These are phyloP conservation scores for Teleopsis dalmanni DNA, from an alignment of 1,140 invertebrate species.

Conservation along the genomic window DNA sequence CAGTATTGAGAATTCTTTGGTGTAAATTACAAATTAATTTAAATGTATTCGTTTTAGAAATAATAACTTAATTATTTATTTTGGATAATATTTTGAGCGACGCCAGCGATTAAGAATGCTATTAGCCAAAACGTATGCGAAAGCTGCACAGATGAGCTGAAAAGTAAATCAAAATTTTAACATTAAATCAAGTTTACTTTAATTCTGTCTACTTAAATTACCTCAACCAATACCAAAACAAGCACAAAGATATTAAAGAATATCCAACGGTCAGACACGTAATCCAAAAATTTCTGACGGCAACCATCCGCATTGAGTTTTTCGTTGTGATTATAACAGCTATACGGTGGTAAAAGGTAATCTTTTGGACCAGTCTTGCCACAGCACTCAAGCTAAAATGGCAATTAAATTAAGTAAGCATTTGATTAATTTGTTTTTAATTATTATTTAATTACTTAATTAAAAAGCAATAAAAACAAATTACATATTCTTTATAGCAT, in stretches of 20 bases:
- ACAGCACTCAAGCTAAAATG: conserved; percentile 54
- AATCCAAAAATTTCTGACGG: conserved; percentile 35
- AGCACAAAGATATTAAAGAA: conserved; percentile 26
- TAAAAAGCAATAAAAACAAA: background rate
- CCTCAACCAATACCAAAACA: conserved; percentile 30
- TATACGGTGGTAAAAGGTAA: conserved; percentile 44
- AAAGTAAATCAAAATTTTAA: conserved; percentile 4
- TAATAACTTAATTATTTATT: conserved; percentile 17
- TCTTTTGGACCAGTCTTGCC: conserved; percentile 48
- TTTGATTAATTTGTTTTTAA: too few relatives aligned
- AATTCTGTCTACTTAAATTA: conserved; percentile 4
- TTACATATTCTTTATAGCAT: background rate
- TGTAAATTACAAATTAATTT: conserved; percentile 22
- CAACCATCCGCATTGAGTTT: conserved; percentile 41
- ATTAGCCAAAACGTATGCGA: conserved; percentile 35
- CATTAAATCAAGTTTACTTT: background rate
- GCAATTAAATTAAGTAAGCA: too few relatives aligned
- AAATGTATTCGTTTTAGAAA: conserved; percentile 4
- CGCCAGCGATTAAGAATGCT: conserved; percentile 41
- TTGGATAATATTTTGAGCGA: conserved; percentile 38
- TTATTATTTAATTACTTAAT: too few relatives aligned
- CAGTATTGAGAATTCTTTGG: conserved; percentile 38
- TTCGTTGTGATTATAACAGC: conserved; percentile 34
- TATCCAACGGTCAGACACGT: conserved; percentile 27
- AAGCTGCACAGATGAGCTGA: conserved; percentile 30